These are phyloP conservation scores for Anoura caudifer DNA, from an alignment of 2,113 vertebrate species.

Conservation along the genomic window DNA sequence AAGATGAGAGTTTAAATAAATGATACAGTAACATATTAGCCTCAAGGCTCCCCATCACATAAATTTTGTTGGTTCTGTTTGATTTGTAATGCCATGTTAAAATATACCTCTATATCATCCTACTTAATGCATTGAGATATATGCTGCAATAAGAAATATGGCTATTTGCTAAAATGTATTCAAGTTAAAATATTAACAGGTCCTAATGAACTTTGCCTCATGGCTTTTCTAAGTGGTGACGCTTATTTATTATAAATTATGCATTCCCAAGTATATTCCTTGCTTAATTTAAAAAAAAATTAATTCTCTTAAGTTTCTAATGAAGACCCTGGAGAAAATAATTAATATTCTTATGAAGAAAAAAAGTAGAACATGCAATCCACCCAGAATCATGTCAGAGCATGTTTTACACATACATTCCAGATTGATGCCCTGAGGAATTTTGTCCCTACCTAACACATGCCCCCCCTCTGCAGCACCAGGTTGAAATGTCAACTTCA, in stretches of 20 bases:
- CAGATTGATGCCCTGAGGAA: background rate
- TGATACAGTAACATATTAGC: background rate
- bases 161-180: background rate
- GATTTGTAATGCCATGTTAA: conserved; percentile 31
- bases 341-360: conserved; percentile 41
- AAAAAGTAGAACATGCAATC: background rate
- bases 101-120: background rate
- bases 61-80: conserved; percentile 14
- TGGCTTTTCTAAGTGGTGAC: conserved; percentile 23
- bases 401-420: background rate
- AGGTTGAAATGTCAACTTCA: background rate
- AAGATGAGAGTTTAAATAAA: conserved; percentile 20
- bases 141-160: background rate
- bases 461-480: background rate
- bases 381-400: background rate
- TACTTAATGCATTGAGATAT: background rate
- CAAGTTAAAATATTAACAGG: background rate
- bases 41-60: background rate
- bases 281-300: conserved; percentile 46
- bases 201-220: background rate
- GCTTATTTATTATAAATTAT: conserved; percentile 54
- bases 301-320: conserved; percentile 58
- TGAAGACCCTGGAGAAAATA: conserved; percentile 54
- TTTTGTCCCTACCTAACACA: background rate
- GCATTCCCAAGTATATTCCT: conserved; percentile 42